Percentiles rank a stretch among this genome's conserved stretches.
These are phyloP conservation scores for Dicycla oo DNA, from an alignment of 2,888 invertebrate genomes.

Conservation along the genomic window DNA sequence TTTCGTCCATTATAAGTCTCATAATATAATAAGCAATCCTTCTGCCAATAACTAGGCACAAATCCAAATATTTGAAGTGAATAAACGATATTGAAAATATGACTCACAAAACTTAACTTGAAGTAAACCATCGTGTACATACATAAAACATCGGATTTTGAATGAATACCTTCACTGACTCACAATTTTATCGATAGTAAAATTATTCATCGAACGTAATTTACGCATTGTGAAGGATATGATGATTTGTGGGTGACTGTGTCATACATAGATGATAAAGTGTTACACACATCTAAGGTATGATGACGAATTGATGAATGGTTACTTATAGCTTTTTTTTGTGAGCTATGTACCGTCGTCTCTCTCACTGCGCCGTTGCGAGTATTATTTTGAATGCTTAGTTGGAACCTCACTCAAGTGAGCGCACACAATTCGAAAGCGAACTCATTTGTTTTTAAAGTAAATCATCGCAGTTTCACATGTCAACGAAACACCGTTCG, in stretches of 20 bases:
- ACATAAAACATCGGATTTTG: conserved; percentile 18
- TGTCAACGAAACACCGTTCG: neutral
- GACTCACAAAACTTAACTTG: conserved; percentile 14
- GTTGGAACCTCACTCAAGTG: neutral
- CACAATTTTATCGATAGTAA: conserved; percentile 34
- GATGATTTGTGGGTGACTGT: conserved; percentile 14
- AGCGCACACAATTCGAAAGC: neutral
- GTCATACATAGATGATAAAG: conserved; percentile 13
- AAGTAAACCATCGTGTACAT: neutral
- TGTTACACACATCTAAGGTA: neutral
- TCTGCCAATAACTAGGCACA: too few relatives aligned
- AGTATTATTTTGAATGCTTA: neutral
- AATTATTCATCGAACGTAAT: conserved; percentile 19
- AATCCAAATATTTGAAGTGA: neutral
- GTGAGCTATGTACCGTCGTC: too few relatives aligned
- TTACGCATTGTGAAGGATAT: neutral
- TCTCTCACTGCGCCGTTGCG: neutral
- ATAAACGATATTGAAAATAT: neutral
- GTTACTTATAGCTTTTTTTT: conserved; percentile 12
- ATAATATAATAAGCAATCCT: neutral
- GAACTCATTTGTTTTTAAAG: neutral
- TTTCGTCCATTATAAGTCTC: neutral
- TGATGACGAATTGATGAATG: too few relatives aligned
- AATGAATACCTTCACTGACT: conserved; percentile 42
- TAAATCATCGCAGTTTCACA: neutral